Conservation (phyloP, 2,888 invertebrate genomes). For the Nephrotoma appendiculata region DNA sequence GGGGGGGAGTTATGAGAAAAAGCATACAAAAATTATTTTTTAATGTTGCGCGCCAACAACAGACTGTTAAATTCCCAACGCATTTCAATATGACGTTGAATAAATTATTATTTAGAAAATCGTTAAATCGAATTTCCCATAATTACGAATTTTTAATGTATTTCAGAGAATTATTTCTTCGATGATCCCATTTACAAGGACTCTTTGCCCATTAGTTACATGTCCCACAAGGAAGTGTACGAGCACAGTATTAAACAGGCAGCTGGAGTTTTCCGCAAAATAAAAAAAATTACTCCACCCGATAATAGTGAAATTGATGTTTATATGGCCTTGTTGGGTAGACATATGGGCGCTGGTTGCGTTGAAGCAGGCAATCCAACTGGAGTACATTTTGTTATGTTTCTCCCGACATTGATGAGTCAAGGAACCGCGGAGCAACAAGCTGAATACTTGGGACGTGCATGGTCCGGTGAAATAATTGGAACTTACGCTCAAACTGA, state of each 20-base stretch:
- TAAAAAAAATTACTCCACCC: constrained; percentile 51
- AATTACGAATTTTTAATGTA: no score
- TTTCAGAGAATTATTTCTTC: constrained; percentile 26
- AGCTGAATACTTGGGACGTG: constrained; percentile 70
- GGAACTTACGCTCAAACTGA: constrained; percentile 95
- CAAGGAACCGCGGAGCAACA: constrained; percentile 82
- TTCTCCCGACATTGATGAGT: constrained; percentile 79
- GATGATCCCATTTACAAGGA: constrained; percentile 53
- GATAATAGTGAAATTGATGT: constrained; percentile 62
- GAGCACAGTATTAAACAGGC: constrained; percentile 62
- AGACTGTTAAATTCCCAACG: no score
- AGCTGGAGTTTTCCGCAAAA: constrained; percentile 52
- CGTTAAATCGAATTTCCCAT: no score
- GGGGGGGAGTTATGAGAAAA: no score
- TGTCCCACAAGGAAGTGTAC: constrained; percentile 75
- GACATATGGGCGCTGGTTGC: constrained; percentile 26
- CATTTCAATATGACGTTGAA: no score
- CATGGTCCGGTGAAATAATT: constrained; percentile 70
- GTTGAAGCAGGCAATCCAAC: constrained; percentile 34
- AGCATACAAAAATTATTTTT: no score
- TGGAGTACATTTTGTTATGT: constrained; percentile 81
- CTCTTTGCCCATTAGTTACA: constrained; percentile 53
- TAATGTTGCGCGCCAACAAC: no score
- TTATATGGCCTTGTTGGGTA: constrained; percentile 41
- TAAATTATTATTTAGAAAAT: no score